Base-by-base conservation (phyloP, 2,888 invertebrate genomes). In the Sisyra terminalis region DNA sequence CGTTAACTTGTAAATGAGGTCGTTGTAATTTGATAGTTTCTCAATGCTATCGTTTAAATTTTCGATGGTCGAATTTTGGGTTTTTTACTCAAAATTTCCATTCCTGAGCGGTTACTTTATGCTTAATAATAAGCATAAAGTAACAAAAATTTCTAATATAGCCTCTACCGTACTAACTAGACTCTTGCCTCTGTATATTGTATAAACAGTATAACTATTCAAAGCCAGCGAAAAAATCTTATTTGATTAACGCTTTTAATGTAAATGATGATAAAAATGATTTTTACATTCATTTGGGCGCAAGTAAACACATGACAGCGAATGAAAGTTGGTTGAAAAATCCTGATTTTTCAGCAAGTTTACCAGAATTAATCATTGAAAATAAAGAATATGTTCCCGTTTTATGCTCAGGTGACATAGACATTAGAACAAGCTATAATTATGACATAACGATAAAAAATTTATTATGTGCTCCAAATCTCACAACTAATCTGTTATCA, bases 381-480 rank as follows among this genome's bases (percentile, higher is more conserved):
- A 39, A 46, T 30, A 29, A 24, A 40, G 49, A 38, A 45, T 49
- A 47, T 47, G 35, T 52, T n/a, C n/a, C 47, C 9, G 49, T 52
- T 10, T 16, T 46, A 14, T 46, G 45, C 43, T 37, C 44, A 14
- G 51, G 52, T 13, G 46, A 50, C 37, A 46, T 52, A 30, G 32
- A 46, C 30, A 47, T 51, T 18, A 46, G 38, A 13, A 50, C 50
- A 29, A 41, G 32, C 15, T 44, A 44, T 14, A 37, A 47, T 42
- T 17, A 15, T 10, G 18, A 39, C 3, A 39, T 39, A 9, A 39
- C 16, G 3, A n/a, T 39, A 3, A 39, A 39, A n/a, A 24, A 39
- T 39, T n/a, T 39, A 10, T 14, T 39, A n/a, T 39, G 39, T 24
- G 39, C 17, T 7, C 37, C 37, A 13, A 15, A 9, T 15, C 15